A percentile compares a stretch with the other conserved stretches of the same genome.
Evolutionary conservation across 2,888 invertebrate genomes (phyloP).

Genomic region (Oegoconia quadripuncta): DNA sequence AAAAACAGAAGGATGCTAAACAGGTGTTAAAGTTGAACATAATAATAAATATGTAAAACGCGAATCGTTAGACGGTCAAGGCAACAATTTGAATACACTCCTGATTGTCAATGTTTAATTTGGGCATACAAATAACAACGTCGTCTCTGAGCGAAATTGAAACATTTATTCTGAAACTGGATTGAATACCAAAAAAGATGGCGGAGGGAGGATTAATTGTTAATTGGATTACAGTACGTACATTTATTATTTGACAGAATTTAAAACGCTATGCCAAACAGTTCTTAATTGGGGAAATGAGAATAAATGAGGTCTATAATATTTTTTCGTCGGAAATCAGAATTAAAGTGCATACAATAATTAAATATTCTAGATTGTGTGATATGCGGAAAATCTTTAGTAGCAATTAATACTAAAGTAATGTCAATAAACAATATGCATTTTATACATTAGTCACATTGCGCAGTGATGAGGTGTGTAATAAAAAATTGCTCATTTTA

Average conservation of each 20-base stretch:
- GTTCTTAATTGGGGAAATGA: slow-evolving; percentile 40
- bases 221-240: slow-evolving; percentile 62
- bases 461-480: no score
- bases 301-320: no score
- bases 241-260: slow-evolving; percentile 54
- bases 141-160: slow-evolving; percentile 56
- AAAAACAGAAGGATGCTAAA: no score
- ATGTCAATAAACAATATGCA: no score
- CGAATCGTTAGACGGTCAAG: slow-evolving; percentile 23
- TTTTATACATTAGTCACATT: no score
- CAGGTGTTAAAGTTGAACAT: neutral
- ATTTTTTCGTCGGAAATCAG: no score
- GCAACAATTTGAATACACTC: slow-evolving; percentile 36
- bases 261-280: slow-evolving; percentile 45
- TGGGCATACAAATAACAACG: slow-evolving; percentile 54
- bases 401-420: no score
- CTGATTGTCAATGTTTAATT: slow-evolving; percentile 57
- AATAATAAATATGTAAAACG: neutral
- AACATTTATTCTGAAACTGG: slow-evolving; percentile 50
- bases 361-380: no score
- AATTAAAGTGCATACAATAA: no score
- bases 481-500: no score
- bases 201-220: slow-evolving; percentile 60
- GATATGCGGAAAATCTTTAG: no score
- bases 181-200: slow-evolving; percentile 53